These are phyloP conservation scores for Hassar affinis DNA, from an alignment of 2,113 vertebrate genomes.

Conservation along the genomic window DNA sequence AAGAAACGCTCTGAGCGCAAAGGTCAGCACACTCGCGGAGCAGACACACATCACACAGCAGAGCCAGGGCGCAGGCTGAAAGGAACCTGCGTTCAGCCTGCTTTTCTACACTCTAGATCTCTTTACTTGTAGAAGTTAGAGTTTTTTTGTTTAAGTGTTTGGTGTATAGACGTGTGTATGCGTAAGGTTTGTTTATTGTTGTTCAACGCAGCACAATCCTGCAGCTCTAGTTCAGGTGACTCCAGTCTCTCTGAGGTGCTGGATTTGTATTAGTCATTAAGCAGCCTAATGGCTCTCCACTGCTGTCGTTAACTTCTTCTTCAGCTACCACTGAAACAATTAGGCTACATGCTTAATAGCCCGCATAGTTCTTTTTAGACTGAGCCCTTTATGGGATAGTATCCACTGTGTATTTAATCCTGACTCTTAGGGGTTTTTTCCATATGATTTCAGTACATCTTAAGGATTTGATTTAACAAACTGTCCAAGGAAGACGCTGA, in stretches of 20 bases:
- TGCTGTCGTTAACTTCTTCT: not conserved
- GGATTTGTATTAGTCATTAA: not conserved
- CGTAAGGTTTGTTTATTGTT: not conserved
- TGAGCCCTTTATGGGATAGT: not conserved
- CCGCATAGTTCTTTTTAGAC: not conserved
- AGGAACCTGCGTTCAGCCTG: no score
- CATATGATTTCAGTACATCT: no score
- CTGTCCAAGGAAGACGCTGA: not conserved
- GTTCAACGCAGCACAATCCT: no score
- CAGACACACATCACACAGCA: not conserved
- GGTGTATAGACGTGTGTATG: not conserved
- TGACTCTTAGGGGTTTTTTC: no score
- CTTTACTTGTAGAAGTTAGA: not conserved
- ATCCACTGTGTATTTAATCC: not conserved
- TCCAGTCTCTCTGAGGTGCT: not conserved
- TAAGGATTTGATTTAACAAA: not conserved
- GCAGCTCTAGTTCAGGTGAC: not conserved
- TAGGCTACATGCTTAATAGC: not conserved
- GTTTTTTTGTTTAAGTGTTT: not conserved
- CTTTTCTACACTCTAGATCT: not conserved
- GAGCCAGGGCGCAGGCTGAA: not conserved
- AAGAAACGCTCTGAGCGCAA: slow-evolving; percentile 76
- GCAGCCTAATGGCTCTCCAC: not conserved
- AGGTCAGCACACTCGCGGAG: slow-evolving; percentile 72
- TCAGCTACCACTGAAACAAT: not conserved